Conservation (phyloP, 2,888 invertebrate genomes). For the Tenthredo livida region DNA sequence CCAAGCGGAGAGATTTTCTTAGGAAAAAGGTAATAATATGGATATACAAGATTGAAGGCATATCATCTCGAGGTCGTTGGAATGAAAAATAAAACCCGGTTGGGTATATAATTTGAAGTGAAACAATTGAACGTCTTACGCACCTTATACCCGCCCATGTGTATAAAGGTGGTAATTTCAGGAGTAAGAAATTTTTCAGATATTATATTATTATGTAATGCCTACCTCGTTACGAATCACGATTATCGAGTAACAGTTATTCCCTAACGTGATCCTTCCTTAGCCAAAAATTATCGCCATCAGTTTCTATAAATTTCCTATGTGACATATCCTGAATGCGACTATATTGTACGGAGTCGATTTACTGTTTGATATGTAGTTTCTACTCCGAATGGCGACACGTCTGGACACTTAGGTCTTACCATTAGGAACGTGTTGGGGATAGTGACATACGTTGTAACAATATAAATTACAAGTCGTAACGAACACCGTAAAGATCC, state of each 20-base stretch:
- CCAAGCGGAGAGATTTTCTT: slow-evolving; percentile 27
- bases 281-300: neutral
- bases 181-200: neutral
- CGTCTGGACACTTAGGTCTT: neutral
- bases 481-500: slow-evolving; percentile 30
- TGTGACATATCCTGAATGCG: neutral
- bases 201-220: neutral
- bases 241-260: neutral
- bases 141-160: slow-evolving; percentile 10
- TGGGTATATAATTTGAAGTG: slow-evolving; percentile 30
- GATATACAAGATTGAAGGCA: slow-evolving; percentile 15
- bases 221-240: neutral
- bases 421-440: neutral
- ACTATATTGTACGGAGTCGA: neutral
- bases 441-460: neutral
- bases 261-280: neutral
- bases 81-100: slow-evolving; percentile 16
- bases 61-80: slow-evolving; percentile 36
- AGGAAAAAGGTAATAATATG: slow-evolving; percentile 27
- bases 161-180: slow-evolving; percentile 9
- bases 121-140: slow-evolving; percentile 28
- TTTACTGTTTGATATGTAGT: neutral
- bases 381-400: neutral
- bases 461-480: slow-evolving; percentile 5
- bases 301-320: neutral